Conservation (phyloP, 64 coral and sea anemone genomes). For the Pachyseris speciosa region DNA sequence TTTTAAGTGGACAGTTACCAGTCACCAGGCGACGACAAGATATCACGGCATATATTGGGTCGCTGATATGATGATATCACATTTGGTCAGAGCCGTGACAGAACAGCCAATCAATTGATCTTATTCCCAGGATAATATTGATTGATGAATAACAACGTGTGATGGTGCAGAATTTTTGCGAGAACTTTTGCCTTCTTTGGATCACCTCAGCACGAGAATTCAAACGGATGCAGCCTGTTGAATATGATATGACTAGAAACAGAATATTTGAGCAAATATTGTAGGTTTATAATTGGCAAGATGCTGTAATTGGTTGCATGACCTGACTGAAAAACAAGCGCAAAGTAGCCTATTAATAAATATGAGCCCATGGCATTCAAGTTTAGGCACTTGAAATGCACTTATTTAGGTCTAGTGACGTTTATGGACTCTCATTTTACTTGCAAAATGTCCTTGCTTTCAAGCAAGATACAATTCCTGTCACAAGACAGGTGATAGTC, state of each 20-base stretch:
- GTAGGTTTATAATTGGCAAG: neutral
- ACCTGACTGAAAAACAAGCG: constrained; percentile 1
- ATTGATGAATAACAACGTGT: neutral
- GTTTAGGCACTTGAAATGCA: neutral
- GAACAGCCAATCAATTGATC: neutral
- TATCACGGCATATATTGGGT: constrained; percentile 23
- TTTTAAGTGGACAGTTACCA: constrained; percentile 9
- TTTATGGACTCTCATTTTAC: constrained; percentile 9
- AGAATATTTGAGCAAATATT: neutral
- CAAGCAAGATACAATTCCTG: neutral
- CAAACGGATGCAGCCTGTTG: neutral
- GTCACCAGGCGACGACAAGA: neutral
- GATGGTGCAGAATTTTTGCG: constrained; percentile 15
- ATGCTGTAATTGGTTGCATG: constrained; percentile 37
- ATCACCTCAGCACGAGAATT: neutral
- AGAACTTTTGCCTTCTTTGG: neutral
- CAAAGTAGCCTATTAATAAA: constrained; percentile 37
- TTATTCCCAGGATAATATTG: constrained; percentile 11
- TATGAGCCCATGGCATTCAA: constrained; percentile 7
- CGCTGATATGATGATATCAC: constrained; percentile 14
- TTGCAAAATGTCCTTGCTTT: neutral
- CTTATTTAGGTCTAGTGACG: constrained; percentile 18
- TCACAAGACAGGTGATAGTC: neutral
- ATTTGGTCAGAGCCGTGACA: constrained; percentile 11
- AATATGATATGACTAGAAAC: neutral